A percentile compares a stretch with the other conserved stretches of the same genome.
phyloP scores from a whole-genome alignment of 2,888 invertebrate species.

The Gastracanthus pulcherrimus region DNA sequence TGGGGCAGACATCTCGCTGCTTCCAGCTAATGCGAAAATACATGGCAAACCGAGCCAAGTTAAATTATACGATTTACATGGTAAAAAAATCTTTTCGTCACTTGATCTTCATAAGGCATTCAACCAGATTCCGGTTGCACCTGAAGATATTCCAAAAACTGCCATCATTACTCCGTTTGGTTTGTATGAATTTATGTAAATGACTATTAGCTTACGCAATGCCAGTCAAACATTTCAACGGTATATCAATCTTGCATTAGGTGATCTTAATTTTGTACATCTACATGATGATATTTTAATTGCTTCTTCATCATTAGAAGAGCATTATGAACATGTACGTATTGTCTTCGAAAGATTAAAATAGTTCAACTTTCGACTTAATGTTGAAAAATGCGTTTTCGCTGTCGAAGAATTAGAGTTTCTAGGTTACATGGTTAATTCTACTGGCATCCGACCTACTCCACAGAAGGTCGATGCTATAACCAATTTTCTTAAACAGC shows the following conservation, averaged over 20 bases:
- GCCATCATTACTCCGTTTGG: no score
- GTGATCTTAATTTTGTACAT: no score
- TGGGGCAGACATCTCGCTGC: constrained; percentile 46
- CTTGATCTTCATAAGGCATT: constrained; percentile 69
- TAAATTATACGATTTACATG: neutral
- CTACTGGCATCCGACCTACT: constrained; percentile 66
- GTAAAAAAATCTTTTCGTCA: constrained; percentile 70
- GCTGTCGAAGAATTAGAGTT: no score
- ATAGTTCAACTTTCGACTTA: no score
- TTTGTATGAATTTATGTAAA: no score
- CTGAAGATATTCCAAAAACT: no score
- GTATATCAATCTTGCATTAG: constrained; percentile 71
- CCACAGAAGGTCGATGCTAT: constrained; percentile 67
- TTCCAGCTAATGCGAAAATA: neutral
- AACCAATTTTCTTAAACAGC: no score
- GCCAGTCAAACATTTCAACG: no score
- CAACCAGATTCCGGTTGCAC: constrained; percentile 67
- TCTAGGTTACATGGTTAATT: constrained; percentile 49
- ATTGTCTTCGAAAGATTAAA: no score
- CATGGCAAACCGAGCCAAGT: neutral
- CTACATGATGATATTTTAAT: no score
- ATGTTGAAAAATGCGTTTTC: no score
- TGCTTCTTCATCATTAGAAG: constrained; percentile 1
- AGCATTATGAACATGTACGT: constrained; percentile 34
- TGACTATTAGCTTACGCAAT: no score